Evolutionary conservation across 2,113 vertebrate species (phyloP).

Genomic region (Nibea albiflora): DNA sequence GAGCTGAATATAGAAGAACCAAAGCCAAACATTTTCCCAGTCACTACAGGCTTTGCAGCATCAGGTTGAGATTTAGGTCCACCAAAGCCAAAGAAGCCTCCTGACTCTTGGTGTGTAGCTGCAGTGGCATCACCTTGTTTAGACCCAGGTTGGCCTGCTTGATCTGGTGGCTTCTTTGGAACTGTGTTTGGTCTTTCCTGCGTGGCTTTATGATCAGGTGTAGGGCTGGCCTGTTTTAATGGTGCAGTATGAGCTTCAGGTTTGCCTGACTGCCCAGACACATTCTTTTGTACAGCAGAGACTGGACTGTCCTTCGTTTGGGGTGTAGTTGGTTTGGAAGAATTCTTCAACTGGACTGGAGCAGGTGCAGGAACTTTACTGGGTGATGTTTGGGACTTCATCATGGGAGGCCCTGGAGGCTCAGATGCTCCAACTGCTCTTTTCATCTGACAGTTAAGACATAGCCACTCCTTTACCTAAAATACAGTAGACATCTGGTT

Average conservation of each 20-base stretch:
- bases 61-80: conserved; percentile 80
- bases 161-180: conserved; percentile 66
- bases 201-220: conserved; percentile 30
- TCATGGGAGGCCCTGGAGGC: conserved; percentile 66
- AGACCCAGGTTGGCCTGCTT: conserved; percentile 54
- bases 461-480: conserved; percentile 93
- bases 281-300: conserved; percentile 58
- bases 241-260: conserved; percentile 53
- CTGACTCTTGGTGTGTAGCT: conserved; percentile 73
- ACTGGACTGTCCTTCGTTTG: conserved; percentile 33
- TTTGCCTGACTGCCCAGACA: conserved; percentile 70
- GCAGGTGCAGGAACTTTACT: conserved; percentile 69
- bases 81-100: conserved; percentile 83
- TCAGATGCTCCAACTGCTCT: conserved; percentile 88
- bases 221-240: conserved; percentile 44
- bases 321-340: conserved; percentile 31
- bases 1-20: conserved; percentile 83
- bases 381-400: conserved; percentile 75
- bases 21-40: conserved; percentile 87
- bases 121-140: conserved; percentile 81
- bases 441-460: conserved; percentile 96
- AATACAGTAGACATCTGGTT: conserved; percentile 20
- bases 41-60: conserved; percentile 83
- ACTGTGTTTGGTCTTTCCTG: conserved; percentile 38
- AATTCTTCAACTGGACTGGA: conserved; percentile 38